Base-by-base conservation (phyloP, 2,113 vertebrate species). In the Tangachromis dhanisi region DNA sequence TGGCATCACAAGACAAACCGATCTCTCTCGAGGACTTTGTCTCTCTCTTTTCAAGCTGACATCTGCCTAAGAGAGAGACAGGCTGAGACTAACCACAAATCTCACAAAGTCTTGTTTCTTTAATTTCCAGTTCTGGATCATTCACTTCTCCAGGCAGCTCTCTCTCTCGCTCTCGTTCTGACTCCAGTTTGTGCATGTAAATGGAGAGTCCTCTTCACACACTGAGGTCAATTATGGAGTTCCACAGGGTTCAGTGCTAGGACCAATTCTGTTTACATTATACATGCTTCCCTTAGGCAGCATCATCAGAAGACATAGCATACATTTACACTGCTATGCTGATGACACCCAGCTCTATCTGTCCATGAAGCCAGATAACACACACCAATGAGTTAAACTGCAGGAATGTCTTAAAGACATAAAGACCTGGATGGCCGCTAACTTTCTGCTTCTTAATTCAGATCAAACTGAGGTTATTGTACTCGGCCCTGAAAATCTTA, bases 171-270 rank as follows among this genome's bases (percentile, higher is more conserved):
- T 55, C 11, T 55, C 0, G 0, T 26, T 55, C 54, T 55, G 54
- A 55, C 54, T 55, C 11, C 54, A 55, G 0, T 13, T 26, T 55
- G 54, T 55, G 0, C 21, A 55, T 55, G 54, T 55, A 26, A 55
- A 55, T 55, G 21, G 12, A 55, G 54, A 55, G 21, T 55, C 54
- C 21, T 55, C 54, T 26, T 55, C 54, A 55, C 54, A 55, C 53
- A 13, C 53, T 55, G 21, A 55, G 21, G 53, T 55, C 4, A 55
- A 7, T 55, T 24, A 55, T 55, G 53, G 53, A 4, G 53, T 55
- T 55, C 53, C 53, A 54, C 53, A 54, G n/a, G 53, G n/a, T 55
- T 55, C 53, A 24, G 54, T 55, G 54, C 53, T 55, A 26, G 54
- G 54, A 55, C 54, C 54, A 55, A 26, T 55, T 55, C 6, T 55